Evolutionary conservation across 30 jellyfish, hydroid and myxozoan species (phyloP), one percentile per base, ranked within the genome.

Genomic region (Aurelia sp.): DNA sequence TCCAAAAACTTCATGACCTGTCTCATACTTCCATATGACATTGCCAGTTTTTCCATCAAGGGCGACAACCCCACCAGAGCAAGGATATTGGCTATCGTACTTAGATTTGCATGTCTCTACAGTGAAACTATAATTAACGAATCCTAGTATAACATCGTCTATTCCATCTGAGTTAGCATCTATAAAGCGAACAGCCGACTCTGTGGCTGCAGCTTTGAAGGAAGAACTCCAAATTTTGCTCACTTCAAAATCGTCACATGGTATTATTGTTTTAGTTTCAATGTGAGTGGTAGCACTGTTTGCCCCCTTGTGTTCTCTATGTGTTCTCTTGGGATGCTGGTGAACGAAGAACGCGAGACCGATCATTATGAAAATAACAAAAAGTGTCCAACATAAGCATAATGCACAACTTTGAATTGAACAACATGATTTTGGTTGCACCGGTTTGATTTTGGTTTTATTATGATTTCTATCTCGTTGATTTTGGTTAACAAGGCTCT

Each of bases 31-130:
- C 98, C 98, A 92, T 23, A 92, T 77, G 61, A 75, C 91, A 15
- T 70, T 75, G 19, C 98, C 98, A 5, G 97, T 81, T 44, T 59
- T 71, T 15, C 98, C 98, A 60, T 92, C 96, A 8, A 78, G 53
- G 3, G 98, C 96, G 9, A 86, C 35, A 18, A 81, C 92, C 37
- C 98, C 98, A 52, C 98, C 97, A 52, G 66, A 84, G 72, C 97
- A 86, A 7, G 95, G 97, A 71, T n/a, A 84, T 7, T 63, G 23
- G 17, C 30, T 18, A 17, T 44, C 15, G 55, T 44, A 44, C 55
- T 44, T 44, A 12, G 55, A 44, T 10, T 44, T 44, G 55, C 55
- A 44, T 7, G 15, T 44, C 55, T 44, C 55, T 9, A 44, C 55
- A 0, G 55, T 44, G 15, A 10, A 8, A 44, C 55, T 62, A 44